These are phyloP conservation scores for Otis tarda DNA, from an alignment of 2,113 vertebrate genomes.

Conservation along the genomic window DNA sequence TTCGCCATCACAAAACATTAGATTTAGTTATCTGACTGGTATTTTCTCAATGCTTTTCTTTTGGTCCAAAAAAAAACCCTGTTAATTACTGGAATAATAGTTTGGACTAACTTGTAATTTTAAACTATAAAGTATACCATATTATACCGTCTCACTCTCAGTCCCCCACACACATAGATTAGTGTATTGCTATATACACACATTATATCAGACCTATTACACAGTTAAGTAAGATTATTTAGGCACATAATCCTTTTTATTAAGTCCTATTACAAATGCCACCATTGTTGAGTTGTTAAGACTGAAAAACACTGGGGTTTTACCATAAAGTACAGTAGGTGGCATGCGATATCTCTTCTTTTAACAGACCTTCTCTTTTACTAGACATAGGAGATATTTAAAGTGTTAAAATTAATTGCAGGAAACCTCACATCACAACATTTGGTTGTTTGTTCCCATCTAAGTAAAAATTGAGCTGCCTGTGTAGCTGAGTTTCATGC, in stretches of 20 bases:
- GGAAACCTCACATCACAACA: background rate
- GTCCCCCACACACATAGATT: background rate
- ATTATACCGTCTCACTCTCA: background rate
- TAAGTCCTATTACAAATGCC: background rate
- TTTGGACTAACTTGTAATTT: conserved; percentile 22
- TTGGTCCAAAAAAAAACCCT: background rate
- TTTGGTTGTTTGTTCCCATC: background rate
- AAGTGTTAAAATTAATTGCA: conserved; percentile 20
- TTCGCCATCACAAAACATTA: conserved; percentile 49
- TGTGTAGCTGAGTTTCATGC: background rate
- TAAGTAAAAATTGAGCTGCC: background rate
- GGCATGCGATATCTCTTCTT: background rate
- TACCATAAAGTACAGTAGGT: conserved; percentile 49
- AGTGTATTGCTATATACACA: background rate
- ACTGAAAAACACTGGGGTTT: background rate
- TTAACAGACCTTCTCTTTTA: background rate
- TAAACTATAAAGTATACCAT: background rate
- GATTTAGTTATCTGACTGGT: conserved; percentile 1
- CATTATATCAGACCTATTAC: conserved; percentile 20
- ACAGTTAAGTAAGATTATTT: conserved; percentile 39
- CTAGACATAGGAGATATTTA: background rate
- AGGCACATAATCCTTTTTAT: conserved; percentile 43
- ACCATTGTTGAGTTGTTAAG: background rate
- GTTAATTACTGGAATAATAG: conserved; percentile 34
- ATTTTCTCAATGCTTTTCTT: conserved; percentile 25